phyloP scores from a whole-genome alignment of 2,797 vertebrate genomes.

The Stomatorhinus walkeri region DNA sequence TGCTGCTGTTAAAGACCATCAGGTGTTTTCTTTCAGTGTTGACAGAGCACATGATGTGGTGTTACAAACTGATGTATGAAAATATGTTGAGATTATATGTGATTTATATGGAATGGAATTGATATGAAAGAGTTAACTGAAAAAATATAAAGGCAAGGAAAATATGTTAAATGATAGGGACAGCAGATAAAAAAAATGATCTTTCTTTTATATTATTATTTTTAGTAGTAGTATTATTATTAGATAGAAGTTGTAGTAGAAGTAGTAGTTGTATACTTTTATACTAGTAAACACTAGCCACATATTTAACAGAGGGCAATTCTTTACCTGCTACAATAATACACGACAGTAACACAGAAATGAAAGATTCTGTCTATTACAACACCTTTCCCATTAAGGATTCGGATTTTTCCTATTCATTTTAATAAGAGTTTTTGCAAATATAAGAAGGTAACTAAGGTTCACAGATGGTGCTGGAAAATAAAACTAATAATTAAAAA shows the following conservation, averaged over 20 bases:
- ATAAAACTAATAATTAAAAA: not conserved
- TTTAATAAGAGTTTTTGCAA: not conserved
- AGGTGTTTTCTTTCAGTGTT: not conserved
- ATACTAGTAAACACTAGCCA: not conserved
- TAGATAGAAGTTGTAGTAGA: not conserved
- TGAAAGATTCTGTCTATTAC: not conserved
- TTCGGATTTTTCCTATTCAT: not conserved
- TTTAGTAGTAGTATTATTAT: not conserved
- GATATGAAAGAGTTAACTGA: not conserved
- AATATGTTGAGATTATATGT: not conserved
- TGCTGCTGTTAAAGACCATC: not conserved
- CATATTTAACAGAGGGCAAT: not conserved
- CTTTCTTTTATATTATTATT: not conserved
- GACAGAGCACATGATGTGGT: not conserved
- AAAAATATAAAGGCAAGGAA: not conserved
- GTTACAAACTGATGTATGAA: not conserved
- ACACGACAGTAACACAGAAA: not conserved
- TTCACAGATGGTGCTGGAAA: not conserved
- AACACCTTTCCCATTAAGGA: not conserved
- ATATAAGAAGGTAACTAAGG: not conserved
- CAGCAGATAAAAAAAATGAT: not conserved
- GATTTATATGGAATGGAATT: not conserved
- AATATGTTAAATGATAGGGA: not conserved
- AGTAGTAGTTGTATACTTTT: not conserved
- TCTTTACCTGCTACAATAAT: not conserved